phyloP scores from a whole-genome alignment of 2,797 vertebrate species.

The Oceanodroma leucorhoa region DNA sequence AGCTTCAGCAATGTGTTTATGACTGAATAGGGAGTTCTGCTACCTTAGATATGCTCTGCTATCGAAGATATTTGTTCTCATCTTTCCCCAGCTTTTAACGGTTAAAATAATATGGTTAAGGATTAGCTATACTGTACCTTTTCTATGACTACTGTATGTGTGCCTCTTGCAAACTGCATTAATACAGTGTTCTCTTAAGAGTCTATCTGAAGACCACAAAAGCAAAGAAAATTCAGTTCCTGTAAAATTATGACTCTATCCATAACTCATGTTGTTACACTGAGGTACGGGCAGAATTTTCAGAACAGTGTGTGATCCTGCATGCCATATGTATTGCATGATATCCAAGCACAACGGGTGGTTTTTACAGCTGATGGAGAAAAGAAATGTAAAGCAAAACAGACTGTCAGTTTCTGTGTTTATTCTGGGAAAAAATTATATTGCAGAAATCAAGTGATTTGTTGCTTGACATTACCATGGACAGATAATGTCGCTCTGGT shows the following conservation, averaged over 20 bases:
- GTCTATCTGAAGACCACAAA: neutral
- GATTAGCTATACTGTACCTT: neutral
- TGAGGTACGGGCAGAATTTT: neutral
- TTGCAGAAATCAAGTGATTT: neutral
- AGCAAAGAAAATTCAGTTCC: neutral
- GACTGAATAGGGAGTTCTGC: neutral
- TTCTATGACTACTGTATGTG: neutral
- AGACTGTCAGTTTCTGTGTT: neutral
- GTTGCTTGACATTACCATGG: neutral
- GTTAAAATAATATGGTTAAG: neutral
- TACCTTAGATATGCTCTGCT: neutral
- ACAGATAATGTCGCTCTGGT: fast-evolving
- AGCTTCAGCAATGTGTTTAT: neutral
- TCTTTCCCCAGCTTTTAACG: neutral
- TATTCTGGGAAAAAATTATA: neutral
- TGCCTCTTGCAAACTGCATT: neutral
- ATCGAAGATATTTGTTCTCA: neutral
- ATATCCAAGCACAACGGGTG: neutral
- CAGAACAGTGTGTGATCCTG: neutral
- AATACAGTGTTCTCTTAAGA: neutral
- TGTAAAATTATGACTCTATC: neutral
- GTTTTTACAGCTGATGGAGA: neutral
- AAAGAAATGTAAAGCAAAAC: neutral
- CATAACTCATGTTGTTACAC: neutral
- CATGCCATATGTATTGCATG: neutral